Percentiles rank a stretch among this genome's conserved stretches.
Conservation (phyloP, 2,113 vertebrate species). For the Vulpes ferrilata region DNA sequence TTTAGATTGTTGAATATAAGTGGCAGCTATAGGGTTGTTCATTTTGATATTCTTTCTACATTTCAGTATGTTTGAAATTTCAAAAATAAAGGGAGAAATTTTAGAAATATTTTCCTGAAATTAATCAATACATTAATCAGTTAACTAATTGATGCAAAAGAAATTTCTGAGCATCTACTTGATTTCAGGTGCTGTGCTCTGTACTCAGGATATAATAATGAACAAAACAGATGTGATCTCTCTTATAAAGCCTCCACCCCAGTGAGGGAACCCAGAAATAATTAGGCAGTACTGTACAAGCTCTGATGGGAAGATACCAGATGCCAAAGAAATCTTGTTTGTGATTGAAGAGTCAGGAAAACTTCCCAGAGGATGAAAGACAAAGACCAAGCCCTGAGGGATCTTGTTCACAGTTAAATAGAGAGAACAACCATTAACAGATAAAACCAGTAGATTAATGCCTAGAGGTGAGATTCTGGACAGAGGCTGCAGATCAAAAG, state of each 20-base stretch:
- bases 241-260: neutral
- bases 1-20: slow-evolving; percentile 24
- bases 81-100: neutral
- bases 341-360: neutral
- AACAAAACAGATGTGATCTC: neutral
- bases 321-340: neutral
- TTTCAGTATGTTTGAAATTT: neutral
- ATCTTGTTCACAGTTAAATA: neutral
- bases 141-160: slow-evolving; percentile 18
- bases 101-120: slow-evolving; percentile 24
- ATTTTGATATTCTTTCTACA: neutral
- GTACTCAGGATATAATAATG: neutral
- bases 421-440: neutral
- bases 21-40: neutral
- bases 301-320: neutral
- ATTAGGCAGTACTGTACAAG: neutral
- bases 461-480: neutral
- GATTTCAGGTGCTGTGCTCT: neutral
- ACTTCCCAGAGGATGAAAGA: neutral
- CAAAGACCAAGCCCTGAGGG: neutral
- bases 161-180: neutral
- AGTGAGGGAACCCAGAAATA: neutral
- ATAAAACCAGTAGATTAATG: neutral
- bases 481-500: neutral
- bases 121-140: neutral